Base-by-base conservation (phyloP, 1,140 invertebrate species). In the Helicoverpa zea region DNA sequence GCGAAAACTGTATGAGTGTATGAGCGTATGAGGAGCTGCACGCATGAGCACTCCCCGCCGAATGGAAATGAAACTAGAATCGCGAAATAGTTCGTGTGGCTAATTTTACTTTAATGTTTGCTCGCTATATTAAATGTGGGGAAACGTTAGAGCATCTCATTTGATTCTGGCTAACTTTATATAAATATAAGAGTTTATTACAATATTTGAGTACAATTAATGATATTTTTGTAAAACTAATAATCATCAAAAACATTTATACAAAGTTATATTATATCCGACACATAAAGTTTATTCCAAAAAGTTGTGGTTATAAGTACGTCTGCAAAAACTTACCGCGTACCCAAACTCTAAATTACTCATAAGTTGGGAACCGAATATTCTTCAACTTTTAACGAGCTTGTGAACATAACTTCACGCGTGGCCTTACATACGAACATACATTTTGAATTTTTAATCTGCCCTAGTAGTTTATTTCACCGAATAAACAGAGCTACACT, bases 351-450 rank as follows among this genome's bases (percentile, higher is more conserved):
- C 14, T 47, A 47, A 66, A 64, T 14, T 64, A 16, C 16, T 66
- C 7, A 47, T 47, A 43, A 66, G 35, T 66, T 66, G 43, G 35
- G 11, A 66, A n/a, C 43, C 2, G 11, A 30, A 64, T 43, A 43
- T 47, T 66, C n/a, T 47, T 66, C 12, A 66, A 66, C 35, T 66
- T 66, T 66, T 66, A 66, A 66, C 35, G 18, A 66, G 35, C 14
- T 47, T 18, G 35, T 43, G 35, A 43, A 43, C 58, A 61, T 2
- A 16, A 30, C 9, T 35, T 64, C 30, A 43, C 13, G n/a, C 61
- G 13, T 16, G 3, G 16, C 16, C 16, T 56, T 14, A 56, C 14
- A 56, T 16, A n/a, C 14, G 9, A 1, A 56, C 14, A 56, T 56
- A 16, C 14, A n/a, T 56, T 56, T 56, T 16, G 1, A 56, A 56